These are phyloP conservation scores for Diplogasteroides magnus DNA, from an alignment of 1,140 invertebrate species.

Conservation along the genomic window DNA sequence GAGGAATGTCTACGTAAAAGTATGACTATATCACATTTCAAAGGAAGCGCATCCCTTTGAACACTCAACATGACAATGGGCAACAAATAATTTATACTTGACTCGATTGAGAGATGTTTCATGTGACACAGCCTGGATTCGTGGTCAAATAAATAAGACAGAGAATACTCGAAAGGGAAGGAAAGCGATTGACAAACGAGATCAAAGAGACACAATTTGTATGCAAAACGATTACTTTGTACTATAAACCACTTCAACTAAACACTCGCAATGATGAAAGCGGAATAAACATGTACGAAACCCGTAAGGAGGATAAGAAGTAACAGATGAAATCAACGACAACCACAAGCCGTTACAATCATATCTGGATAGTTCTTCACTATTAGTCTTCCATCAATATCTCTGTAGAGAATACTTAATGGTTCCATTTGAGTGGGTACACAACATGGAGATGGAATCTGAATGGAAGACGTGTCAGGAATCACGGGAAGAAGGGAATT, in stretches of 20 bases:
- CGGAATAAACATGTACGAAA: too few species aligned
- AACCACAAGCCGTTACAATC: slow-evolving; percentile 88
- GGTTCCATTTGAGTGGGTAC: slow-evolving; percentile 80
- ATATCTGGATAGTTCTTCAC: slow-evolving; percentile 94
- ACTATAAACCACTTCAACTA: too few species aligned
- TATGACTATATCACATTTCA: background rate
- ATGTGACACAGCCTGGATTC: background rate
- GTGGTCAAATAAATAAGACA: background rate
- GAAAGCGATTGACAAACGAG: background rate
- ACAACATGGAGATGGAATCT: slow-evolving; percentile 80
- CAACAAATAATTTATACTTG: background rate
- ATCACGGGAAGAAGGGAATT: slow-evolving; percentile 1
- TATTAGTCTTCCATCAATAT: slow-evolving; percentile 80
- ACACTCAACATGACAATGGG: background rate
- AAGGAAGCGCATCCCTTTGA: too few species aligned
- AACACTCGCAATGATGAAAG: too few species aligned
- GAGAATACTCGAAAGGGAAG: background rate
- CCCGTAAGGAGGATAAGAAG: background rate
- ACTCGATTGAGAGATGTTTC: background rate
- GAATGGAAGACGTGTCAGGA: background rate
- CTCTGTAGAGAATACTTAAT: slow-evolving; percentile 88
- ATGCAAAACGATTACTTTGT: background rate
- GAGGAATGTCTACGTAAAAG: too few species aligned
- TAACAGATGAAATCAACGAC: slow-evolving; percentile 66
- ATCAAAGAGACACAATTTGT: too few species aligned